phyloP scores from a whole-genome alignment of 2,113 vertebrate genomes.

The Struthio camelus region DNA sequence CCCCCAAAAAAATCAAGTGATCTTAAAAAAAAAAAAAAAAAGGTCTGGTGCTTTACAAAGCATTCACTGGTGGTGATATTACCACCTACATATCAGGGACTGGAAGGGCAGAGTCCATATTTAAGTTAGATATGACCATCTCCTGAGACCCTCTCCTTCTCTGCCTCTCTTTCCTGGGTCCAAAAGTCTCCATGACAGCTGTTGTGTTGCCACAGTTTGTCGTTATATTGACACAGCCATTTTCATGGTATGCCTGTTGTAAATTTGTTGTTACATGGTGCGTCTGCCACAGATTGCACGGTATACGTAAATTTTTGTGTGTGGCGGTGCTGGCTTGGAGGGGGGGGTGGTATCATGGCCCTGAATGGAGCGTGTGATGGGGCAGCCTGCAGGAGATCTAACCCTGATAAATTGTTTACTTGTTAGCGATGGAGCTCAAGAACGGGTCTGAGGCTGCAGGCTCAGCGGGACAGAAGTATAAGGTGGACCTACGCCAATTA shows the following conservation, averaged over 20 bases:
- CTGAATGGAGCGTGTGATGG: slow-evolving; percentile 82
- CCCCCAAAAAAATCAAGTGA: neutral
- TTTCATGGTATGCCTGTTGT: slow-evolving; percentile 88
- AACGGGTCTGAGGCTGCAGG: slow-evolving; percentile 72
- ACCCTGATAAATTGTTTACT: slow-evolving; percentile 91
- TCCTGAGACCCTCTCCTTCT: slow-evolving; percentile 9
- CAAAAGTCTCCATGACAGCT: slow-evolving; percentile 77
- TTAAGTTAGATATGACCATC: slow-evolving; percentile 49
- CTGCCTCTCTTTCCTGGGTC: slow-evolving; percentile 42
- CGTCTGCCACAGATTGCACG: slow-evolving; percentile 87
- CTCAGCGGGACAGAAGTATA: slow-evolving; percentile 84
- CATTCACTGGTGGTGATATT: neutral
- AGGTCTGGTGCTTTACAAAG: neutral
- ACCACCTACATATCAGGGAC: neutral
- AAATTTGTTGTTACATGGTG: slow-evolving; percentile 90
- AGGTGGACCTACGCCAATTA: slow-evolving; percentile 92
- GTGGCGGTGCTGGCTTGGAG: slow-evolving; percentile 74
- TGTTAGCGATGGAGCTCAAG: slow-evolving; percentile 83
- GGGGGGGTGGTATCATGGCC: slow-evolving; percentile 67
- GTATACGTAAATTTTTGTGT: slow-evolving; percentile 87
- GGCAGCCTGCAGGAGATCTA: slow-evolving; percentile 81
- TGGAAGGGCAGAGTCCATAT: neutral
- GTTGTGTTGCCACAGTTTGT: slow-evolving; percentile 78
- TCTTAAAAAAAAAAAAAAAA: neutral
- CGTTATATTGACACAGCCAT: slow-evolving; percentile 87